A percentile compares a stretch with the other conserved stretches of the same genome.
phyloP scores from a whole-genome alignment of 2,797 vertebrate species.

The Bovichtus variegatus region DNA sequence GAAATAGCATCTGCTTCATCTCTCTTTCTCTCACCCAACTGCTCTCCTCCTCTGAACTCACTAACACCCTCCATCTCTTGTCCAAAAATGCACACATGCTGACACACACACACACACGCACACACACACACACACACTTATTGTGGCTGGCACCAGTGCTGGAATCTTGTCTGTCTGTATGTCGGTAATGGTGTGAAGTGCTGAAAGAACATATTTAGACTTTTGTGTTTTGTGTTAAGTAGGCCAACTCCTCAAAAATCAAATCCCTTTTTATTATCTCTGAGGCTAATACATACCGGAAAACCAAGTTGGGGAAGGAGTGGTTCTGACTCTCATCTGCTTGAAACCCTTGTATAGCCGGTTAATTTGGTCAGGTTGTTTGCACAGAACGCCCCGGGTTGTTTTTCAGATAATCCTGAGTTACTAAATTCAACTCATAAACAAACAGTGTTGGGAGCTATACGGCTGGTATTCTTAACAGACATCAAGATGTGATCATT shows the following conservation, averaged over 20 bases:
- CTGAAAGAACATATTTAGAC: slow-evolving; percentile 67
- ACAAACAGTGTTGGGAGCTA: slow-evolving; percentile 56
- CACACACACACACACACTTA: slow-evolving; percentile 10
- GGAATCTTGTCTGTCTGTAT: slow-evolving; percentile 62
- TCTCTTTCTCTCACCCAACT: slow-evolving; percentile 63
- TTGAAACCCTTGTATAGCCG: slow-evolving; percentile 23
- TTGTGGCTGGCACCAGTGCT: slow-evolving; percentile 51
- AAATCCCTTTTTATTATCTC: slow-evolving; percentile 56
- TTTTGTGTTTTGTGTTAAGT: slow-evolving; percentile 60
- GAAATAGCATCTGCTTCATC: slow-evolving; percentile 71
- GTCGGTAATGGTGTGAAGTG: slow-evolving; percentile 45
- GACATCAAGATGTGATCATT: slow-evolving; percentile 42
- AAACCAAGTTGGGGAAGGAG: slow-evolving; percentile 9
- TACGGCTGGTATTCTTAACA: slow-evolving; percentile 47
- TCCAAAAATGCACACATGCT: slow-evolving; percentile 45
- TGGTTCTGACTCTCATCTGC: slow-evolving; percentile 17
- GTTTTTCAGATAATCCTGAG: slow-evolving; percentile 55
- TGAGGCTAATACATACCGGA: slow-evolving; percentile 40
- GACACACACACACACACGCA: slow-evolving; percentile 38
- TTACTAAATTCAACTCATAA: slow-evolving; percentile 55
- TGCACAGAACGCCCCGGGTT: slow-evolving; percentile 5
- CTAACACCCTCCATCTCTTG: slow-evolving; percentile 29
- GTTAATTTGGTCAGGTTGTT: slow-evolving; percentile 22
- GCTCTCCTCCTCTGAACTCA: slow-evolving; percentile 36
- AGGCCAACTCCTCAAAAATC: slow-evolving; percentile 51